Evolutionary conservation across 30 jellyfish, hydroid and myxozoan genomes (phyloP).

Genomic region (Aurelia aurita complex sp. Pacific): DNA sequence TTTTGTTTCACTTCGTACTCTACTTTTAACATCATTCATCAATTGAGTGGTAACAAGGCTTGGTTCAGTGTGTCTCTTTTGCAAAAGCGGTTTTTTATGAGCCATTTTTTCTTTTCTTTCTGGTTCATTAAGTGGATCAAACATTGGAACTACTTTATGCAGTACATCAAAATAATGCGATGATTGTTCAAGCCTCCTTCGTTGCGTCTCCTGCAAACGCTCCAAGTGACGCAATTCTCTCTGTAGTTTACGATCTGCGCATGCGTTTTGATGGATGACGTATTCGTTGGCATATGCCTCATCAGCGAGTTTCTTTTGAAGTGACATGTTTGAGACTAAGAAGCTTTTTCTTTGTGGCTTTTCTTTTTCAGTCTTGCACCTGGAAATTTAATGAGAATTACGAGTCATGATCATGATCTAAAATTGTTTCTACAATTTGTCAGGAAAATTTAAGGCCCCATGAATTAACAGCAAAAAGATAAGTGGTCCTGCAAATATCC

Average conservation of each 20-base stretch:
- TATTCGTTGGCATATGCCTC: slow-evolving; percentile 56
- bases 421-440: too few relatives aligned
- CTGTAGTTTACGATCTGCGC: slow-evolving; percentile 65
- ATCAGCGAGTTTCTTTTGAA: slow-evolving; percentile 38
- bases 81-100: neutral
- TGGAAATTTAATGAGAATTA: too few relatives aligned
- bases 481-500: too few relatives aligned
- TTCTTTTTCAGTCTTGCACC: too few relatives aligned
- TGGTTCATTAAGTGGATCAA: slow-evolving; percentile 23
- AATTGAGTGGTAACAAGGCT: neutral
- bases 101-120: neutral
- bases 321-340: slow-evolving; percentile 8
- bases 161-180: slow-evolving; percentile 25
- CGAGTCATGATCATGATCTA: too few relatives aligned
- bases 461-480: too few relatives aligned
- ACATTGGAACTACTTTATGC: slow-evolving; percentile 44
- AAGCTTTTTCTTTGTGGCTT: too few relatives aligned
- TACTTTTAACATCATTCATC: too few relatives aligned
- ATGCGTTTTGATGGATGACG: slow-evolving; percentile 64
- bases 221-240: slow-evolving; percentile 30
- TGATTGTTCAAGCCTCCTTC: slow-evolving; percentile 53
- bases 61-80: slow-evolving; percentile 42
- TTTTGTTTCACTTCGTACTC: too few relatives aligned
- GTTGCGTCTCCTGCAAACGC: slow-evolving; percentile 35
- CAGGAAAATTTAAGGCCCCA: too few relatives aligned